Base-by-base conservation (phyloP, 2,888 invertebrate genomes). In the Melikaiella ostensackeni region DNA sequence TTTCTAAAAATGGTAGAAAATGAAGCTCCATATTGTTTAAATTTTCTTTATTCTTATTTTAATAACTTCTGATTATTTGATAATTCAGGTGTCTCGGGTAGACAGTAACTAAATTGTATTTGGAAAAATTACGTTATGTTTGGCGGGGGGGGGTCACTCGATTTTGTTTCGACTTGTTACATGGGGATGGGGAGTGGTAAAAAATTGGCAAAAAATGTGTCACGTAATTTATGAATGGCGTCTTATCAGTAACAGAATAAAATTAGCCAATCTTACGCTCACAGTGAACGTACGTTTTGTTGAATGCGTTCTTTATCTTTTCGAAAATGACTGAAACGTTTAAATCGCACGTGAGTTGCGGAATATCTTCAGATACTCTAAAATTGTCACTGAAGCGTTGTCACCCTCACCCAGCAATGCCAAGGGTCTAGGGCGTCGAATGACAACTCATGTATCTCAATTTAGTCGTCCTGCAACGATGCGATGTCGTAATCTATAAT, bases 381-480 rank as follows among this genome's bases (percentile, higher is more conserved):
- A n/a, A 42, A 13, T 5, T 77, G 64, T 30, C 3, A 35, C 24
- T 27, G 38, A 73, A 74, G 55, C n/a, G 24, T 24, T 57, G 77
- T 74, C 82, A 78, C 77, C 80, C 82, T 74, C 82, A 78, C 77
- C 80, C 82, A 82, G 80, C 85, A 83, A 84, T 84, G 86, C 81
- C 85, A 89, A 88, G 87, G 88, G 85, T 88, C 80, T 85, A 84
- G 83, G 84, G 83, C 83, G 82, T 78, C 78, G 63, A 78, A 82
- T 79, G 78, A 77, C 77, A 73, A 73, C 75, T 80, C 75, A 75
- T 73, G 75, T 77, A 76, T 85, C 82, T 84, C 77, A 77, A 85
- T 84, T 86, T 86, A 85, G 82, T 30, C 11, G 27, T 84, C 79
- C 79, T 82, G 66, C 70, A 57, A 73, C 75, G 80, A 81, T 85